Evolutionary conservation across 37 sponge, comb jelly and placozoan genomes (phyloP).

Genomic region (Agelas oroides): DNA sequence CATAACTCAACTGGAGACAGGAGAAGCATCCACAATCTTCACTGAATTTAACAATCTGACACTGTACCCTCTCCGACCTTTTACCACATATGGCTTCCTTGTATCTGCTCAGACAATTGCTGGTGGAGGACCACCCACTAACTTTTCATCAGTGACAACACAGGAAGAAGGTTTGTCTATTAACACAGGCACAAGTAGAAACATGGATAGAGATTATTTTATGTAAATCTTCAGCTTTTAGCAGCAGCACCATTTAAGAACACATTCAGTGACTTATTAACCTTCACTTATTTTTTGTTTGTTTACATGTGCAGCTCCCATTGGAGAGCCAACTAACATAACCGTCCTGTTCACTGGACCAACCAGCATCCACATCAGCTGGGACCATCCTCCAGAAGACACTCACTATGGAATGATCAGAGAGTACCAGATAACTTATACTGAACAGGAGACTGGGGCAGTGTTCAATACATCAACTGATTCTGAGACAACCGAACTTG

Average conservation of each 20-base stretch:
- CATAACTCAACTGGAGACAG: slow-evolving; percentile 2
- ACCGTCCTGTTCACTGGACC: no score
- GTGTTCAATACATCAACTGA: background rate
- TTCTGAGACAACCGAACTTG: background rate
- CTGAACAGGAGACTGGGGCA: slow-evolving; percentile 7
- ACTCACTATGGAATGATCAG: slow-evolving; percentile 27
- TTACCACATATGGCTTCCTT: slow-evolving; percentile 24
- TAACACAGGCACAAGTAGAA: background rate
- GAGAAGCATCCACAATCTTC: background rate
- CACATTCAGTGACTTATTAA: no score
- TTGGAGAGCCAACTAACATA: no score
- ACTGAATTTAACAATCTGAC: slow-evolving; percentile 11
- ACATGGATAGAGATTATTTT: no score
- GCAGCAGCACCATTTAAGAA: no score
- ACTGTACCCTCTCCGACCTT: slow-evolving; percentile 23
- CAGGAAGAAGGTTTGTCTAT: slow-evolving; percentile 28
- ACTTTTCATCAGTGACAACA: background rate
- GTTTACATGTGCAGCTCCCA: no score
- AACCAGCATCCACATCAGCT: background rate
- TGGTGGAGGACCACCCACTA: slow-evolving; percentile 33
- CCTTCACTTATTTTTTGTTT: no score
- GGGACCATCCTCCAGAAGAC: slow-evolving; percentile 15
- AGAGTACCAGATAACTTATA: slow-evolving; percentile 17
- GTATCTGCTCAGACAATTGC: slow-evolving; percentile 38
- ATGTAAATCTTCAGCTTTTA: no score